A percentile compares a stretch with the other conserved stretches of the same genome.
These are phyloP conservation scores for Lacerta agilis DNA, from an alignment of 2,797 vertebrate species.

Conservation along the genomic window DNA sequence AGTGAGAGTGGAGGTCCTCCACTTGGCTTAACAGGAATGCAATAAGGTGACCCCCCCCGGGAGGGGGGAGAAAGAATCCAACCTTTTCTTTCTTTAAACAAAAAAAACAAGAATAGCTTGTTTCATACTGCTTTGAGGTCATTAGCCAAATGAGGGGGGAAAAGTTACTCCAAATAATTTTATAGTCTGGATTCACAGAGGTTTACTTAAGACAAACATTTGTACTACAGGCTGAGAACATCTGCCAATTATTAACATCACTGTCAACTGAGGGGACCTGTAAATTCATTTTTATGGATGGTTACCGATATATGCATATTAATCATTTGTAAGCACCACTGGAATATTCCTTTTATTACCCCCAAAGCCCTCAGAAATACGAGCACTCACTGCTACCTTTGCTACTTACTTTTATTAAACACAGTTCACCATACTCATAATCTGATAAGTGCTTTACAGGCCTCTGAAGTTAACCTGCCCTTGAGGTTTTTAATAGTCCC, in stretches of 20 bases:
- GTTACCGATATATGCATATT: too few relatives aligned
- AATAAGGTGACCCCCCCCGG: background rate
- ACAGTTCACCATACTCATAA: background rate
- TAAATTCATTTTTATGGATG: background rate
- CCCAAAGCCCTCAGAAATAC: background rate
- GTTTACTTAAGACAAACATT: background rate
- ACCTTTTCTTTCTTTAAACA: background rate
- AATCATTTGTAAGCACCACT: background rate
- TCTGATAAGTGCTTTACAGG: background rate
- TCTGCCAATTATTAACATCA: background rate
- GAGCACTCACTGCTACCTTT: background rate
- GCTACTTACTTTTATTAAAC: background rate
- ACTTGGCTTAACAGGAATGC: background rate
- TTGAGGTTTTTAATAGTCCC: background rate
- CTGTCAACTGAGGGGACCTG: too few relatives aligned
- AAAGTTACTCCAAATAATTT: background rate
- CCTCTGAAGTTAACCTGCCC: background rate
- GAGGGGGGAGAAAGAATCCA: background rate
- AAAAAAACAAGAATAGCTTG: too few relatives aligned
- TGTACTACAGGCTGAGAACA: background rate
- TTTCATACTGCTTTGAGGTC: background rate
- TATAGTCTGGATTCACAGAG: background rate
- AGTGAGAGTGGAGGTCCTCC: too few relatives aligned
- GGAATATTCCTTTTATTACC: background rate
- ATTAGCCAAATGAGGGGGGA: background rate